phyloP scores from a whole-genome alignment of 2,888 invertebrate species.

The Xylota sylvarum region DNA sequence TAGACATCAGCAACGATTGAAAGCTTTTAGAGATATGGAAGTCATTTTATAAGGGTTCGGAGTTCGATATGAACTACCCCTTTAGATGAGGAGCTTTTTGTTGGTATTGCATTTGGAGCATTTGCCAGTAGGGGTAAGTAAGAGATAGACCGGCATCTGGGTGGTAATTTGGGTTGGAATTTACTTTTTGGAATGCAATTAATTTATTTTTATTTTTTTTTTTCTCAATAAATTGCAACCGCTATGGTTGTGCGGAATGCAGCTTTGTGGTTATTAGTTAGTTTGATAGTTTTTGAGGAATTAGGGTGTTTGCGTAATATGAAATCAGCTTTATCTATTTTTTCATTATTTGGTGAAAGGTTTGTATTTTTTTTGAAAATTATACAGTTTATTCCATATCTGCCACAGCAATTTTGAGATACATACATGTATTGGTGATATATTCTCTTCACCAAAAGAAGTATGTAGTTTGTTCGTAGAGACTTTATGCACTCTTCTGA shows the following conservation, averaged over 20 bases:
- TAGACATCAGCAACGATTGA: conserved; percentile 75
- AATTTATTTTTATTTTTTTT: conserved; percentile 9
- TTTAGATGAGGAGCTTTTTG: conserved; percentile 51
- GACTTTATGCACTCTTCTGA: too few relatives aligned
- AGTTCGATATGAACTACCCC: conserved; percentile 38
- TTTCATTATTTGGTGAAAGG: too few relatives aligned
- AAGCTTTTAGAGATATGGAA: conserved; percentile 60
- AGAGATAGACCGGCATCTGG: neutral
- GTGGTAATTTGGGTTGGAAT: neutral
- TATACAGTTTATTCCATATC: too few relatives aligned
- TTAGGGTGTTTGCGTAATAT: too few relatives aligned
- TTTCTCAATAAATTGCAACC: conserved; percentile 11
- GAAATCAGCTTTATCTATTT: too few relatives aligned
- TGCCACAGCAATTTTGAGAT: too few relatives aligned
- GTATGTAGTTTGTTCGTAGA: too few relatives aligned
- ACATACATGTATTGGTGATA: too few relatives aligned
- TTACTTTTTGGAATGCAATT: conserved; percentile 43
- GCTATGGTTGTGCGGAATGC: neutral
- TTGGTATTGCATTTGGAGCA: conserved; percentile 20
- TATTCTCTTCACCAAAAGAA: too few relatives aligned
- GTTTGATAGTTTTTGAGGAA: too few relatives aligned
- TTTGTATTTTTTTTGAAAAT: too few relatives aligned
- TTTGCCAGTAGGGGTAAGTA: neutral
- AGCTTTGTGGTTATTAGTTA: too few relatives aligned
- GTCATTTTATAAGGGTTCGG: conserved; percentile 61